Evolutionary conservation across 2,113 vertebrate genomes (phyloP).

Genomic region (Solea senegalensis): DNA sequence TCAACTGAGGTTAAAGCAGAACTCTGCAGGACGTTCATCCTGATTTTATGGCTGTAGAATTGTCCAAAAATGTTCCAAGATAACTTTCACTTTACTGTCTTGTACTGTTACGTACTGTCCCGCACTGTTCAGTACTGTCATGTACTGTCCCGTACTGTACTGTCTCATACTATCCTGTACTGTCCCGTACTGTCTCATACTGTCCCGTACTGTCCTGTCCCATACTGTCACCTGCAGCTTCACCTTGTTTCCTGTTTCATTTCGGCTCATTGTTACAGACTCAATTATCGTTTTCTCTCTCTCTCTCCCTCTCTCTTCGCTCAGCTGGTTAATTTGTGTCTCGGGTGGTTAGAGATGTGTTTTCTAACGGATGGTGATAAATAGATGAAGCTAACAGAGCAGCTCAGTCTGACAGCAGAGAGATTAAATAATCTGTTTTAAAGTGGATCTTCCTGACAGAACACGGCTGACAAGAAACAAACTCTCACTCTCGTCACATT

Average conservation of each 20-base stretch:
- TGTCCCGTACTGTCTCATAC: too few relatives aligned
- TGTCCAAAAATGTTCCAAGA: too few relatives aligned
- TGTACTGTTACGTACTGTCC: too few relatives aligned
- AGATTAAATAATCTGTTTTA: conserved; percentile 19
- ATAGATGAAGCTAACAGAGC: conserved; percentile 21
- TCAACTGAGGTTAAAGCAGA: too few relatives aligned
- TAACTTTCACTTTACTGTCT: too few relatives aligned
- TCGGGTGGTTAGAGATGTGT: neutral
- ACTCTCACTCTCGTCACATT: too few relatives aligned
- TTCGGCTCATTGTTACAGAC: neutral
- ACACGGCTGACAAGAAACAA: too few relatives aligned
- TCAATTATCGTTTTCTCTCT: conserved; percentile 9
- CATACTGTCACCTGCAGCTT: neutral
- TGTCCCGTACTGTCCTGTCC: neutral
- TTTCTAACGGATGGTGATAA: conserved; percentile 5
- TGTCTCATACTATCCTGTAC: too few relatives aligned
- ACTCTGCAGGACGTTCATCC: too few relatives aligned
- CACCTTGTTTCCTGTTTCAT: neutral
- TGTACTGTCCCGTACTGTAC: too few relatives aligned
- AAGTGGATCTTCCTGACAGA: conserved; percentile 12
- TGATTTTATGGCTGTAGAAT: too few relatives aligned
- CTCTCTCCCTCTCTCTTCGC: neutral
- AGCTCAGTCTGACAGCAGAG: conserved; percentile 2
- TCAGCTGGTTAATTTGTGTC: conserved; percentile 6
- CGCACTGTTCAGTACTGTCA: too few relatives aligned